Evolutionary conservation across 2,797 vertebrate species (phyloP), one percentile per base, ranked within the genome.

Genomic region (Parotocinclus haroldoi): DNA sequence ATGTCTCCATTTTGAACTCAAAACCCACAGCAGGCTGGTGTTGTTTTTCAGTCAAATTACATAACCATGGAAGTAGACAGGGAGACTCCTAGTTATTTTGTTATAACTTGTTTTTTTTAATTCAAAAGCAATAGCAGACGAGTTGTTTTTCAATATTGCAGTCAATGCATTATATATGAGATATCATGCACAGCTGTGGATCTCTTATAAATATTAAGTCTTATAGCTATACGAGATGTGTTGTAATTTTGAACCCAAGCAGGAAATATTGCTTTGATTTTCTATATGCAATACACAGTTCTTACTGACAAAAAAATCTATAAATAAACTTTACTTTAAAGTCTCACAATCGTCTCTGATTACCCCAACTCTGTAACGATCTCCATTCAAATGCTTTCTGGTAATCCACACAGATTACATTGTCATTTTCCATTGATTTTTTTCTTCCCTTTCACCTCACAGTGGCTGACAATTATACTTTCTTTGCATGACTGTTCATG

Each of bases 311-410:
- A 65, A 49, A 36, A n/a, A n/a, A n/a, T n/a, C 16, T 10, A 16
- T 60, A 36, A 27, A 42, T 46, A 38, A 65, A 27, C 10, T 42
- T 53, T 63, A 84, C 85, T 88, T 88, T 86, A 84, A 84, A 87
- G 83, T 81, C 81, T 79, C 57, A 39, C 75, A 77, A 37, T 63
- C 27, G 5, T 27, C 27, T 27, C 2, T 10, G 37, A 9, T 13
- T 18, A 51, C 79, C 76, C 68, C 27, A 2, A 27, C 5, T 5
- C 27, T 27, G 27, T 27, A 27, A 27, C 63, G 78, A 81, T 63
- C 80, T 14, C 14, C 79, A 87, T 89, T 89, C 86, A 77, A 82
- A 88, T 86, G 81, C 81, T 81, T 81, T 85, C 78, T 75, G 77
- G 81, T 80, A 76, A 77, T 79, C 77, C 3, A 27, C 77, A 73